Evolutionary conservation across 92 coral and sea anemone species (phyloP), one percentile per base, ranked within the genome.

Genomic region (Phenganax stokvisi): DNA sequence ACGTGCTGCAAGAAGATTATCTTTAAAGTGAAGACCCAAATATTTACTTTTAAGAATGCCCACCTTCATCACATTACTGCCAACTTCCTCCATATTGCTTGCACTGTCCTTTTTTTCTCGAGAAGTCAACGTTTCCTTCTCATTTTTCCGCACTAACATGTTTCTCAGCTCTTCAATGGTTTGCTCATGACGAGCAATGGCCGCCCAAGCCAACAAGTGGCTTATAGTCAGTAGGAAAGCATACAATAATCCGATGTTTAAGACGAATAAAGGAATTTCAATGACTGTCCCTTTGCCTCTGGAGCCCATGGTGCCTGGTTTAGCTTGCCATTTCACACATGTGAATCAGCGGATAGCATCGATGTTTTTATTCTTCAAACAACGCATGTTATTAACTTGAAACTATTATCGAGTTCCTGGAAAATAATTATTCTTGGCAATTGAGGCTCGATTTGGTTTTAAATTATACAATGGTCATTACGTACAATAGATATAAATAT

Each of bases 401-500:
- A 68, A 30, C 47, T 68, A n/a, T 9, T 68, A 53, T 68, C 47
- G 47, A 29, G 53, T 68, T 68, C 73, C 73, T 68, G 53, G 73
- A 68, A 68, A 68, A 68, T 13, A 68, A 68, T 13, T 37, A 68
- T 68, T 68, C 53, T 68, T 68, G 73, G 47, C 13, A 3, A 68
- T 68, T 51, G n/a, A 68, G 54, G 30, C 47, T 68, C 73, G 5
- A 53, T 28, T 30, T 68, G 73, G 29, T 68, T 30, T 30, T 53
- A 10, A 12, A 30, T 28, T 12, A 37, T 37, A 68, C 73, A 68
- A 68, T 68, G 16, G 73, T 68, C 10, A 20, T 64, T 64, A 64
- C 70, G 30, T 68, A 68, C 73, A 68, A 68, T 30, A 68, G 53
- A 20, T 68, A 68, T 68, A 53, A 68, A 68, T 68, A 68, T 68